These are phyloP conservation scores for Mesopsocus fuscifrons DNA, from an alignment of 2,888 invertebrate species.

Conservation along the genomic window DNA sequence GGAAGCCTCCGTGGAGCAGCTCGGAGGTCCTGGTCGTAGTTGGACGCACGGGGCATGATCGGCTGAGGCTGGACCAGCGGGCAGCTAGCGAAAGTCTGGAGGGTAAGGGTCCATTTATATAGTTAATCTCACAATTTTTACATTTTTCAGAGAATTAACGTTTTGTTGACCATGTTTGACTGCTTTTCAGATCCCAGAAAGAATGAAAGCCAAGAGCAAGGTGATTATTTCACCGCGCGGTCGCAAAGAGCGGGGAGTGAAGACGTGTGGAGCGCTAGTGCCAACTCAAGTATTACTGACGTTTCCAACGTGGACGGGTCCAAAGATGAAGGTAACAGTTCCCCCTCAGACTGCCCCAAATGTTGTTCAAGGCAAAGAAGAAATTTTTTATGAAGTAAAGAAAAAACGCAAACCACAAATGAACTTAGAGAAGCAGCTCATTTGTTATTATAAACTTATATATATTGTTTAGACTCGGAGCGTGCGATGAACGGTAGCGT, in stretches of 20 bases:
- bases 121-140: too few relatives aligned
- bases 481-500: not conserved
- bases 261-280: not conserved
- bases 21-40: not conserved
- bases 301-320: not conserved
- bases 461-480: too few relatives aligned
- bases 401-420: too few relatives aligned
- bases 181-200: not conserved
- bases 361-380: too few relatives aligned
- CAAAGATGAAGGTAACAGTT: not conserved
- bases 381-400: too few relatives aligned
- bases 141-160: too few relatives aligned
- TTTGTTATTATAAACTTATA: too few relatives aligned
- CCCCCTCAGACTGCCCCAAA: too few relatives aligned
- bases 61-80: not conserved
- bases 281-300: not conserved
- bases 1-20: conserved; percentile 7
- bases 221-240: not conserved
- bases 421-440: too few relatives aligned
- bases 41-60: not conserved
- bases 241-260: not conserved
- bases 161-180: too few relatives aligned
- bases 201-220: not conserved
- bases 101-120: not conserved
- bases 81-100: conserved; percentile 5